Evolutionary conservation across 2,888 invertebrate genomes (phyloP).

Genomic region (Limnephilus auricula): DNA sequence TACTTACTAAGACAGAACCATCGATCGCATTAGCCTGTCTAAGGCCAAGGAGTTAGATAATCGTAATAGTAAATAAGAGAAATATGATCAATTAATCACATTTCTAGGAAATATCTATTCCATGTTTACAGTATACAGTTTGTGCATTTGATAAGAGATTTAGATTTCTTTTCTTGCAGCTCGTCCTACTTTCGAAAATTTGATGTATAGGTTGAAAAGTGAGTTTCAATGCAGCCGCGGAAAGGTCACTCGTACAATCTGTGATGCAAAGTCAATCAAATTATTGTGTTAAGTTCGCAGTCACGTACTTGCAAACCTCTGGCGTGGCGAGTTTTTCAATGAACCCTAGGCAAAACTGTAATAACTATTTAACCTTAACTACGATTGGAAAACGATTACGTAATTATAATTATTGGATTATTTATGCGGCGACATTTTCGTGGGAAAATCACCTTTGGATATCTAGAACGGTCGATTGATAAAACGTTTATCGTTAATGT

Average conservation of each 20-base stretch:
- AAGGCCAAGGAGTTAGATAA: no score
- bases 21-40: neutral
- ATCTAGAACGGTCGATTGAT: no score
- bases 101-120: neutral
- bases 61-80: no score
- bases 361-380: neutral
- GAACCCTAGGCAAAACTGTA: neutral
- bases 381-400: neutral
- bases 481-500: no score
- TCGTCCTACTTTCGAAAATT: slow-evolving; percentile 19
- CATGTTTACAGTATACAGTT: neutral
- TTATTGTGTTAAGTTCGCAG: slow-evolving; percentile 22
- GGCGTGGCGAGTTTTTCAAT: neutral
- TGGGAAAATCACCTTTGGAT: no score
- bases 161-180: neutral
- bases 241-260: slow-evolving; percentile 18
- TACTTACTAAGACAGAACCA: neutral
- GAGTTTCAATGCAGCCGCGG: slow-evolving; percentile 1
- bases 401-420: no score
- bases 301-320: neutral
- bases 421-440: no score
- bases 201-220: slow-evolving; percentile 5
- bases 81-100: neutral
- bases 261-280: slow-evolving; percentile 32
- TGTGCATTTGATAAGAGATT: slow-evolving; percentile 14